Evolutionary conservation across 2,888 invertebrate species (phyloP), one percentile per base, ranked within the genome.

Genomic region (Thera britannica): DNA sequence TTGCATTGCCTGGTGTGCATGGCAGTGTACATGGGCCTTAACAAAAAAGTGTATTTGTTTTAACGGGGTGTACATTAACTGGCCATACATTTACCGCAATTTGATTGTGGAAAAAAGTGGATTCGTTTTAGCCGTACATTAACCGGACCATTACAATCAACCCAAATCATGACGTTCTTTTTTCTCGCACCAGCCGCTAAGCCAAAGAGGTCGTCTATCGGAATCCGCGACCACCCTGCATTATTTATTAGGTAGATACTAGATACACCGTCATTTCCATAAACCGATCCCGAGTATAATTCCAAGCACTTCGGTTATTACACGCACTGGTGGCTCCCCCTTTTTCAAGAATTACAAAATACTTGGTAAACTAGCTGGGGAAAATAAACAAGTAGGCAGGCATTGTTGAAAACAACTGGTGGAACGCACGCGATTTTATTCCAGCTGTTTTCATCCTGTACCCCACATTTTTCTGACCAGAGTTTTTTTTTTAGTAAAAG

Each of bases 211-310:
- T 23, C 23, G 55, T n/a, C 55, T 36, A 55, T n/a, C 8, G n/a
- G 55, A 55, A 35, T 34, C 52, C 52, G 34, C 44, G 56, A 41
- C 41, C 46, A 46, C 34, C 58, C 35, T 58, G 46, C 34, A 38
- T 44, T 61, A 35, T 34, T 52, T 52, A 52, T 34, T 34, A 52
- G 34, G 52, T 34, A 52, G 3, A 52, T 52, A 52, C 9, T 34
- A 52, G 34, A 34, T 34, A 52, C 9, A 52, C 52, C 52, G 34
- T 5, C 35, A 48, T 56, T 9, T 62, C 36, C 36, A 12, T 55
- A n/a, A 51, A 59, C 49, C 38, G 59, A 51, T 51, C 38, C 49
- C 49, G 59, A 36, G 38, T 59, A 48, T 58, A 59, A 59, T 59
- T 59, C 59, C 49, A 23, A 23, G 38, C 38, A 59, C 49, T 59